Conservation (phyloP, 2,113 vertebrate genomes). For the Abramis brama region DNA sequence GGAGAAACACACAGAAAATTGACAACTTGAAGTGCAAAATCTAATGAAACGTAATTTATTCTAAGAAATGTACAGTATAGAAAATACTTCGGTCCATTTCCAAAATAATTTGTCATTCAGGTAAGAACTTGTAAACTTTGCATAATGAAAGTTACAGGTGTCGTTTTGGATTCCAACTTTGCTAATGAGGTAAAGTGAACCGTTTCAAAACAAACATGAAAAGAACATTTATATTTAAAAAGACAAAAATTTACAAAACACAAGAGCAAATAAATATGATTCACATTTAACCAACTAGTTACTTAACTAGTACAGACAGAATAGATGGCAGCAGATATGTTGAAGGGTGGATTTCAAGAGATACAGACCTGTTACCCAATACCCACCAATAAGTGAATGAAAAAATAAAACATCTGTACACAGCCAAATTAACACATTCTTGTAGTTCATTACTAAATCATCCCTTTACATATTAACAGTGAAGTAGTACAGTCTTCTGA, state of each 20-base stretch:
- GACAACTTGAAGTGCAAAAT: neutral
- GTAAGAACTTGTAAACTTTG: slow-evolving; percentile 76
- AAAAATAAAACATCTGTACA: slow-evolving; percentile 58
- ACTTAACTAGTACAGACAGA: slow-evolving; percentile 74
- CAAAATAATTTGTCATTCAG: slow-evolving; percentile 79
- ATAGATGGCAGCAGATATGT: slow-evolving; percentile 66
- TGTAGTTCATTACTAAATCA: slow-evolving; percentile 51
- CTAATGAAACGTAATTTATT: slow-evolving; percentile 76
- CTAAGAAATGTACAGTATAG: slow-evolving; percentile 81
- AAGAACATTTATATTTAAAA: slow-evolving; percentile 73
- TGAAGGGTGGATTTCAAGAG: slow-evolving; percentile 48
- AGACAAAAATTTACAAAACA: slow-evolving; percentile 73
- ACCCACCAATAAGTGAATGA: slow-evolving; percentile 45
- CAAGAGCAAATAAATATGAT: slow-evolving; percentile 82
- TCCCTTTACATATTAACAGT: slow-evolving; percentile 60
- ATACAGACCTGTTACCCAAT: slow-evolving; percentile 37
- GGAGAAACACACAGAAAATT: neutral
- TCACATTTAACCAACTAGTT: slow-evolving; percentile 77
- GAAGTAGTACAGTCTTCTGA: slow-evolving; percentile 51
- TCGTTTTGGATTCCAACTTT: slow-evolving; percentile 61
- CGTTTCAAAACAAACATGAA: slow-evolving; percentile 47
- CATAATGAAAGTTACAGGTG: slow-evolving; percentile 62
- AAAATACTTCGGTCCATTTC: slow-evolving; percentile 79
- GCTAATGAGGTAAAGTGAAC: slow-evolving; percentile 75
- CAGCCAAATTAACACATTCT: slow-evolving; percentile 52